These are phyloP conservation scores for Diplodus puntazzo DNA, from an alignment of 2,797 vertebrate species.

Conservation along the genomic window DNA sequence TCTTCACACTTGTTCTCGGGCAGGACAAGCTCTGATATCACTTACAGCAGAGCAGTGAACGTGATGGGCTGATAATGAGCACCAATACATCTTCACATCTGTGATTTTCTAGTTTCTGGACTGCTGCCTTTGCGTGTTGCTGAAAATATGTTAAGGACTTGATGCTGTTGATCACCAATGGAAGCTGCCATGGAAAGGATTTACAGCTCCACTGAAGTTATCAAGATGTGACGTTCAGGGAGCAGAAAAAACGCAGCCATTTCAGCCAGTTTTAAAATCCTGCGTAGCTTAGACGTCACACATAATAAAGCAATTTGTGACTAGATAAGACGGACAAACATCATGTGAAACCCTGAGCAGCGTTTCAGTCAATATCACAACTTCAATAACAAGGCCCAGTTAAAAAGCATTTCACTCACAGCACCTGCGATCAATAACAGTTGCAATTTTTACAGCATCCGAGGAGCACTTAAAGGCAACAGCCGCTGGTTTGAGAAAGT, in stretches of 20 bases:
- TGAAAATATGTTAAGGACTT: not conserved
- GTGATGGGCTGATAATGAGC: not conserved
- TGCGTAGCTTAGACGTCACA: not conserved
- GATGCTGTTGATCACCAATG: rapidly evolving
- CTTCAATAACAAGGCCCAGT: not conserved
- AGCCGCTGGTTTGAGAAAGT: slow-evolving; percentile 2
- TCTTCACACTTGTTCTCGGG: slow-evolving; percentile 1
- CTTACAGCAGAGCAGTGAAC: not conserved
- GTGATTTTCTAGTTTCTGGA: not conserved
- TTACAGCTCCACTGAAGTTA: not conserved
- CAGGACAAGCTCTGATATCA: not conserved
- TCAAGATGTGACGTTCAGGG: slow-evolving; percentile 6
- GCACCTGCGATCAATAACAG: rapidly evolving
- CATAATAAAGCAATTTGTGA: not conserved
- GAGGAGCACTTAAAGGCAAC: slow-evolving; percentile 21
- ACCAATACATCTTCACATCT: not conserved
- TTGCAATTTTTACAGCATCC: not conserved
- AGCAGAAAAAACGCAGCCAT: not conserved
- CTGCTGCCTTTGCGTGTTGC: not conserved
- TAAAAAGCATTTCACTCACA: not conserved
- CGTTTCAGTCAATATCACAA: not conserved
- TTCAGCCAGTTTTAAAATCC: not conserved
- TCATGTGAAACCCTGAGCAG: not conserved
- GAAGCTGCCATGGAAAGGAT: not conserved
- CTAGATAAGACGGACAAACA: too few species aligned